Percentiles rank a stretch among this genome's conserved stretches.
Conservation (phyloP, 1,140 invertebrate genomes). For the Microplitis demolitor region DNA sequence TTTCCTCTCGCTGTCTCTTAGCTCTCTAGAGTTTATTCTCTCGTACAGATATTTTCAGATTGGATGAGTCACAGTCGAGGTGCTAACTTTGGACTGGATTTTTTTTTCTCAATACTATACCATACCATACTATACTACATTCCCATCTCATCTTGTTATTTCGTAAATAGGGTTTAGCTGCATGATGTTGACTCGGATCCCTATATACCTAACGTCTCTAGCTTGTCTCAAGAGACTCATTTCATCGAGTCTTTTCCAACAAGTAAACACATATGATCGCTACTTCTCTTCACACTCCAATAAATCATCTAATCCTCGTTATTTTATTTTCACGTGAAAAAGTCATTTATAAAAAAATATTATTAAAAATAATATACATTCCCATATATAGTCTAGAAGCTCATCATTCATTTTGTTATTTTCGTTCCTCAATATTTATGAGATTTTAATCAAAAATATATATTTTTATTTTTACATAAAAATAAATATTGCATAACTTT, state of each 20-base stretch:
- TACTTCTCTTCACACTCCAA: not conserved
- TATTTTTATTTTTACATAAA: too few relatives aligned
- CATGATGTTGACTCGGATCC: too few relatives aligned
- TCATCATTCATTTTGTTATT: not conserved
- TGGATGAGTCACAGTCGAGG: not conserved
- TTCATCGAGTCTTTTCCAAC: constrained; percentile 5
- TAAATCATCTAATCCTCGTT: not conserved
- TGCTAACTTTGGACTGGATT: constrained; percentile 16
- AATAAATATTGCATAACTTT: too few relatives aligned
- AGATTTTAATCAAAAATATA: too few relatives aligned
- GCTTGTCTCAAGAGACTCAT: constrained; percentile 10
- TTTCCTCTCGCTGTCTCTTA: not conserved
- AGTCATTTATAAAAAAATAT: not conserved
- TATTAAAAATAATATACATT: not conserved
- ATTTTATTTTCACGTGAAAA: not conserved
- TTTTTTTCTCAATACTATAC: constrained; percentile 1
- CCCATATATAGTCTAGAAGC: not conserved
- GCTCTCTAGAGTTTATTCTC: not conserved
- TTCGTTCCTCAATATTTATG: too few relatives aligned
- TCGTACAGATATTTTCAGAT: constrained; percentile 7
- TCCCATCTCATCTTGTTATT: not conserved
- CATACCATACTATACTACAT: not conserved
- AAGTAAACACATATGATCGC: constrained; percentile 3
- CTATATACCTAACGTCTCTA: not conserved
- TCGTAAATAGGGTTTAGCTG: not conserved